Conservation (phyloP, 2,113 vertebrate genomes). For the Chloropsis cyanopogon region DNA sequence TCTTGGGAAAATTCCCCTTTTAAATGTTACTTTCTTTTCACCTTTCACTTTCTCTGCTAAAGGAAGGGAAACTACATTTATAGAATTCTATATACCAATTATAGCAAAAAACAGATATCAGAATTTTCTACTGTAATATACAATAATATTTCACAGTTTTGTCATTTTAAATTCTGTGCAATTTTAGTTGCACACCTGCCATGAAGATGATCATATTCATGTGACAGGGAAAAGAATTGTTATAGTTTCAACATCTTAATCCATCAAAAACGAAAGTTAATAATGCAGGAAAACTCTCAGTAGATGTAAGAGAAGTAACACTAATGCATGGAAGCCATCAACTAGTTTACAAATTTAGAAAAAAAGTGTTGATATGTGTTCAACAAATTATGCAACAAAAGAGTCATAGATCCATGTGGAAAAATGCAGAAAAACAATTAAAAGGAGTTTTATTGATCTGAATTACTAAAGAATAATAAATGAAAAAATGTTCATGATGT, state of each 20-base stretch:
- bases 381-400: not conserved
- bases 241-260: not conserved
- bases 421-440: not conserved
- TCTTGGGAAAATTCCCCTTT: not conserved
- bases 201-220: not conserved
- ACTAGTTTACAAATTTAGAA: not conserved
- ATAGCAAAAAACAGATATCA: not conserved
- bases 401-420: not conserved
- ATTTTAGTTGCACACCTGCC: not conserved
- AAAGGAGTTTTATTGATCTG: not conserved
- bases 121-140: not conserved
- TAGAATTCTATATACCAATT: not conserved
- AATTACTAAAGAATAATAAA: not conserved
- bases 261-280: not conserved
- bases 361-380: not conserved
- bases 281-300: not conserved
- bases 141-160: not conserved
- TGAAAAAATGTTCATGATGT: fast-evolving
- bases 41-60: not conserved
- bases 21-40: not conserved
- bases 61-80: not conserved
- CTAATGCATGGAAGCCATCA: not conserved
- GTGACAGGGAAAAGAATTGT: not conserved
- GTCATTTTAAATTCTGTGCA: not conserved
- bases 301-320: not conserved